Conservation (phyloP, 2,888 invertebrate species). For the Anticlea derivata region DNA sequence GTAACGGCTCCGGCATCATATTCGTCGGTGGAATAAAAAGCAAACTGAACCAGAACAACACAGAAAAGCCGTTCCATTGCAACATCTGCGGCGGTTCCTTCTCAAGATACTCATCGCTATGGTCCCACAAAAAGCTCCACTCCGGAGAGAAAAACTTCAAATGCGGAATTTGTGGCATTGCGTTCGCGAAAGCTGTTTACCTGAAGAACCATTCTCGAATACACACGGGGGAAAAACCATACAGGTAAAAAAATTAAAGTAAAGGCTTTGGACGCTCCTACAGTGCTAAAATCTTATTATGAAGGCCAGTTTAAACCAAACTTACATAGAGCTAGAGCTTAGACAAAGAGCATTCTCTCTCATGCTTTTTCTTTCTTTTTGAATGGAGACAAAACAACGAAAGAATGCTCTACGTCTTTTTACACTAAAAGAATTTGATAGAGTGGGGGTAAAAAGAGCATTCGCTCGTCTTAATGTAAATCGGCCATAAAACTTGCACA, state of each 20-base stretch:
- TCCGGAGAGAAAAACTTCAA: slow-evolving; percentile 93
- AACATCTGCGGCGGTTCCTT: slow-evolving; percentile 94
- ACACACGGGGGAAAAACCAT: slow-evolving; percentile 89
- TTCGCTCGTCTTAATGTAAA: no score
- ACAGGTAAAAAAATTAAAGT: slow-evolving; percentile 55
- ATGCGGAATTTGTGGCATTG: slow-evolving; percentile 93
- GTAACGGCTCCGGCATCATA: slow-evolving; percentile 94
- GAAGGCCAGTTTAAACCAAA: no score
- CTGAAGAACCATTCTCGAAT: slow-evolving; percentile 94
- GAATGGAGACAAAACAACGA: no score
- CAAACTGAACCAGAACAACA: slow-evolving; percentile 82
- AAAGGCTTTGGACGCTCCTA: no score
- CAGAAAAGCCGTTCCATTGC: slow-evolving; percentile 94
- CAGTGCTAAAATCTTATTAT: no score
- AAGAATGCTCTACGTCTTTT: no score
- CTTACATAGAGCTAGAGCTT: no score
- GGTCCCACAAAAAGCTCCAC: slow-evolving; percentile 95
- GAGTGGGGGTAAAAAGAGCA: no score
- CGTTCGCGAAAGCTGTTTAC: slow-evolving; percentile 95
- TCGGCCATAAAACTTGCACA: no score
- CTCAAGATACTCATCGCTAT: slow-evolving; percentile 93
- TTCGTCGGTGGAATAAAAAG: slow-evolving; percentile 88
- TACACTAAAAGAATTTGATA: no score
- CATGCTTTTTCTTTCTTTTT: no score
- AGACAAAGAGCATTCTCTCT: no score